Evolutionary conservation across 2,888 invertebrate species (phyloP), one percentile per base, ranked within the genome.

Genomic region (Spicauda simplicius): DNA sequence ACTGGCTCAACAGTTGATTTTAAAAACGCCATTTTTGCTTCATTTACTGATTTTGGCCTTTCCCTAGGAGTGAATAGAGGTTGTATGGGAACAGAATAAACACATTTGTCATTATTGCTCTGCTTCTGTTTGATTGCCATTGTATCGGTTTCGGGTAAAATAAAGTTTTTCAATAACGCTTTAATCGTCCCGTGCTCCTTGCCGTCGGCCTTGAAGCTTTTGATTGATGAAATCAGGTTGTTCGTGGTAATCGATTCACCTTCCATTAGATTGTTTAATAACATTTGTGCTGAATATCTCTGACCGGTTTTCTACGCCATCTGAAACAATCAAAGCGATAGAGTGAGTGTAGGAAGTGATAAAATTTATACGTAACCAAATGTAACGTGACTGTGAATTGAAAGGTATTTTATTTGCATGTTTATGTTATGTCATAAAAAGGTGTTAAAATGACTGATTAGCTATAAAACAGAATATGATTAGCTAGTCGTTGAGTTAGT

Each of bases 81-180:
- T 74, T 86, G 87, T 1, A 87, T 76, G 1, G 92, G 91, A 71
- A 91, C 80, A 54, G 90, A 82, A 74, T 91, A 91, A 48, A 90
- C 86, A 72, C 83, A 88, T 75, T 87, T 90, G 60, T 85, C 82
- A 30, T 74, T 79, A 54, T 85, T 81, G 59, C 73, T 85, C 80
- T 86, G 83, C 74, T 85, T 88, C 71, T 91, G 87, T 81, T 91
- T 92, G 33, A 92, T 91, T 70, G 91, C 91, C 91, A 92, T 91
- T 64, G 75, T 78, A 19, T 88, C 83, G 73, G 83, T 71, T 74
- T 92, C 89, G 60, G 91, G 86, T 73, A 87, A 69, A 20, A 91
- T 90, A 64, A 90, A 88, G 74, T 89, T 91, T 74, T 90, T 91
- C 41, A 92, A 74, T 61, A 91, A 74, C 68, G 88, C 80, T 70